These are phyloP conservation scores for Fragum whitleyi DNA, from an alignment of 2,888 invertebrate species.

Conservation along the genomic window DNA sequence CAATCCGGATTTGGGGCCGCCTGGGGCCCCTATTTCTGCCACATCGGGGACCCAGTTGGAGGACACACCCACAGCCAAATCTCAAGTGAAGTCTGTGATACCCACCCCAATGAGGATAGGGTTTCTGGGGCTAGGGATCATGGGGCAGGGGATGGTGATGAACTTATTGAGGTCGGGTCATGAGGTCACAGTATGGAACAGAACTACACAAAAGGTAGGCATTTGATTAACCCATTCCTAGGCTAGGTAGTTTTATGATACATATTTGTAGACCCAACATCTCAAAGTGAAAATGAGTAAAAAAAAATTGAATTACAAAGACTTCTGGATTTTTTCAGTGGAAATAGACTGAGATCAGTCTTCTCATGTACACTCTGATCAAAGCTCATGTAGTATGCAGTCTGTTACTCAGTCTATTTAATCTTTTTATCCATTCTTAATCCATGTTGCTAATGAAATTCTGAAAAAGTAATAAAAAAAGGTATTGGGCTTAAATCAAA, in stretches of 20 bases:
- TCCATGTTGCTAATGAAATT: too few species aligned
- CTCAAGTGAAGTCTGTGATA: constrained; percentile 88
- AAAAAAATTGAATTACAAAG: too few species aligned
- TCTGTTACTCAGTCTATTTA: too few species aligned
- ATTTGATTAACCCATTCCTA: neutral
- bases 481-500: too few species aligned
- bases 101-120: constrained; percentile 96
- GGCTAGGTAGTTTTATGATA: neutral
- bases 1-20: constrained; percentile 47
- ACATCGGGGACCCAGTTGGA: constrained; percentile 70
- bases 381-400: too few species aligned
- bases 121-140: constrained; percentile 97
- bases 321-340: too few species aligned
- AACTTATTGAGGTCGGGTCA: constrained; percentile 97
- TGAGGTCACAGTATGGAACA: constrained; percentile 96
- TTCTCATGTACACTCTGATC: too few species aligned
- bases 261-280: too few species aligned
- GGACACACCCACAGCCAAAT: constrained; percentile 86
- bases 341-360: too few species aligned
- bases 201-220: constrained; percentile 95
- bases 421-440: too few species aligned
- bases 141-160: constrained; percentile 97
- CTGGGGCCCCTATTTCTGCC: constrained; percentile 53
- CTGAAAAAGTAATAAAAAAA: too few species aligned
- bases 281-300: too few species aligned